phyloP scores from a whole-genome alignment of 2,888 invertebrate species.

The Zonitis immaculata region DNA sequence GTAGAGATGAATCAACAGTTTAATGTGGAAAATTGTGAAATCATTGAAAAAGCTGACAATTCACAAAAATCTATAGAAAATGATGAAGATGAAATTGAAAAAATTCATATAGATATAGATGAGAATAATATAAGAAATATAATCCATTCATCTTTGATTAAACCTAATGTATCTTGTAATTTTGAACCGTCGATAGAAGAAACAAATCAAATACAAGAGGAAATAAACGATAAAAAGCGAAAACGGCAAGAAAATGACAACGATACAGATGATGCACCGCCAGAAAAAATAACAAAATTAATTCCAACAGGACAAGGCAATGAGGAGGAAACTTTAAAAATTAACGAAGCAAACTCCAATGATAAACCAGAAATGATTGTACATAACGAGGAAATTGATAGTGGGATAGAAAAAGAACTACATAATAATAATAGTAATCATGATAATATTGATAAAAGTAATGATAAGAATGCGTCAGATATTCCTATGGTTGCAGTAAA shows the following conservation, averaged over 20 bases:
- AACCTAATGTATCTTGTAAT: background rate
- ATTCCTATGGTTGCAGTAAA: conserved; percentile 34
- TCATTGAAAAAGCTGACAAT: background rate
- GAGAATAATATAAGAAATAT: conserved; percentile 31
- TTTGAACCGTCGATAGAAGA: background rate
- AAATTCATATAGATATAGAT: conserved; percentile 21
- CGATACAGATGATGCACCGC: conserved; percentile 1
- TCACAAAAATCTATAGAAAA: conserved; percentile 1
- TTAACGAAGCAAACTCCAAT: conserved; percentile 10
- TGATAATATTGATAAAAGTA: background rate
- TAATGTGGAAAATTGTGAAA: background rate
- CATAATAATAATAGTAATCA: conserved; percentile 4
- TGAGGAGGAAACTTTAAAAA: background rate
- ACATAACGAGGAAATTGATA: background rate
- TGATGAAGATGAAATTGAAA: background rate
- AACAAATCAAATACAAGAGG: no score
- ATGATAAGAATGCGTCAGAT: background rate
- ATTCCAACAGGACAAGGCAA: conserved; percentile 21
- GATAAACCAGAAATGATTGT: conserved; percentile 6
- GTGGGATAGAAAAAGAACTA: background rate
- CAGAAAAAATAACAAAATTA: conserved; percentile 29
- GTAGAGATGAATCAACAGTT: background rate
- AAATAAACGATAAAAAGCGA: conserved; percentile 10
- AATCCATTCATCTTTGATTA: conserved; percentile 35
- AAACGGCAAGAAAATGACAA: conserved; percentile 4